Evolutionary conservation across 2,113 vertebrate species (phyloP), one percentile per base, ranked within the genome.

Genomic region (Engystomops pustulosus): DNA sequence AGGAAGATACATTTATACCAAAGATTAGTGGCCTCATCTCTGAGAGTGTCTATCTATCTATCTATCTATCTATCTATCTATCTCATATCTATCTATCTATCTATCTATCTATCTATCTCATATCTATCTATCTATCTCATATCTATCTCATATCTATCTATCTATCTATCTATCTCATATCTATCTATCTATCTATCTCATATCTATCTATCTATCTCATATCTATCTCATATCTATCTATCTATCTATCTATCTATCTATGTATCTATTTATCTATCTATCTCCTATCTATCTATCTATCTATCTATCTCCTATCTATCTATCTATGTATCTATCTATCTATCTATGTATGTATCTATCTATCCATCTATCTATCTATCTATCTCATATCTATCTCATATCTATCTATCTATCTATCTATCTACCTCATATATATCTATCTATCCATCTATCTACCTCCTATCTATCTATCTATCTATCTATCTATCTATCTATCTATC

Each of bases 41-140:
- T n/a, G n/a, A n/a, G n/a, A n/a, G 9, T 45, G n/a, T 53, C 51
- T 53, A 53, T 53, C 51, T 53, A 55, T 55, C 51, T 55, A 55
- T 55, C 51, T 55, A 55, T 55, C 51, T 55, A 55, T 55, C 51
- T 55, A 55, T 55, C 51, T 55, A 55, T 55, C 51, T 55, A 55
- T 55, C 51, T 55, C 6, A 3, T 45, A 55, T 55, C 51, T 55
- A 55, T 55, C 51, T 55, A 45, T 45, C 44, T 55, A 55, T 55
- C 51, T 55, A 58, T 58, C 53, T 58, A 23, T 58, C 53, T 58
- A 55, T 55, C 51, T 55, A 55, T 55, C 51, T 55, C 6, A 3
- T 45, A 55, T 55, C 51, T 55, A 55, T 55, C 51, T 55, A 25
- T 58, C 51, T 53, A 20, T 53, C n/a, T n/a, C n/a, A n/a, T n/a